A percentile compares a stretch with the other conserved stretches of the same genome.
These are phyloP conservation scores for Fregata magnificens DNA, from an alignment of 2,113 vertebrate species.

Conservation along the genomic window DNA sequence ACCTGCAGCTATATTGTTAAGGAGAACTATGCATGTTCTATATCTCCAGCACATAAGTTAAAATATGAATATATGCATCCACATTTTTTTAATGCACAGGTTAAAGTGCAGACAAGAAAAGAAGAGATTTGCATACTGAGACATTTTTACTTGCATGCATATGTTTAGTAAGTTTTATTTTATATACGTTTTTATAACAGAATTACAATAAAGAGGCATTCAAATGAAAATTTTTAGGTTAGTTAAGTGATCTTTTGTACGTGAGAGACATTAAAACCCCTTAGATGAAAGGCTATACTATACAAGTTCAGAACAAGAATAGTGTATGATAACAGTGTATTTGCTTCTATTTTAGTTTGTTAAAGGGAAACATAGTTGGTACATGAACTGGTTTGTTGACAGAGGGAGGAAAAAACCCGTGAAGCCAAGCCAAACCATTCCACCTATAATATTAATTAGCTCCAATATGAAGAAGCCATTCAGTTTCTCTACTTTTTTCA, in stretches of 20 bases:
- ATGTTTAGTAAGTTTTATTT: neutral
- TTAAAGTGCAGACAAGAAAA: neutral
- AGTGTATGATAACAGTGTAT: neutral
- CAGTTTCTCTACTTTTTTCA: neutral
- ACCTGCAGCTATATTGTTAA: neutral
- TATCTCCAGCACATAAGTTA: neutral
- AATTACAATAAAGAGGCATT: neutral
- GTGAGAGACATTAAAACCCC: neutral
- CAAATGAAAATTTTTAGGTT: neutral
- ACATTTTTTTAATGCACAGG: neutral
- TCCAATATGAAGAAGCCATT: neutral
- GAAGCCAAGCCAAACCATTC: slow-evolving; percentile 29
- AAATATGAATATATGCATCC: neutral
- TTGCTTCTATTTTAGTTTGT: slow-evolving; percentile 18
- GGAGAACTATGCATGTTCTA: neutral
- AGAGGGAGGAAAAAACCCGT: neutral
- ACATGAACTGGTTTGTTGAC: slow-evolving; percentile 34
- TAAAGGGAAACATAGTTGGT: slow-evolving; percentile 8
- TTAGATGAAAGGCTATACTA: neutral
- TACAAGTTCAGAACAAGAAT: neutral
- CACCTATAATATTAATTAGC: slow-evolving; percentile 35
- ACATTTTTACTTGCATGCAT: neutral
- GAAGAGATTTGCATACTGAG: neutral
- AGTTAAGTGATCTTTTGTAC: neutral
- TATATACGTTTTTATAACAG: neutral